Conservation (phyloP, 2,113 vertebrate species). For the Phoxinus phoxinus region DNA sequence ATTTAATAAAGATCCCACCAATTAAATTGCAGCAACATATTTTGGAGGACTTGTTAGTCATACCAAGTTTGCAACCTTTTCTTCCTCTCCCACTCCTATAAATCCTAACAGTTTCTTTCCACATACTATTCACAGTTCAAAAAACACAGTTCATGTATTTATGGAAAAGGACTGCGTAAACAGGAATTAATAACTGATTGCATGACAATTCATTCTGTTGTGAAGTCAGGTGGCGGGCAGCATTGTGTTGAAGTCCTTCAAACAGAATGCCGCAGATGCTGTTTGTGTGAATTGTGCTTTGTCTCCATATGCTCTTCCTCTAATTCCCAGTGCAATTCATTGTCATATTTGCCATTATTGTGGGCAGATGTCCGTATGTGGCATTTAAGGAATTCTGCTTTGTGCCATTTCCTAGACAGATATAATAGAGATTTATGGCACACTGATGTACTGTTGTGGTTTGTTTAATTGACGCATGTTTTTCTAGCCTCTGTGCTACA, state of each 20-base stretch:
- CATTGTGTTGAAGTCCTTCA: slow-evolving; percentile 45
- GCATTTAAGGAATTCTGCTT: slow-evolving; percentile 37
- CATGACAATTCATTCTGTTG: not conserved
- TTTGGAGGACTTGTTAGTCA: not conserved
- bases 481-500: not conserved
- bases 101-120: not conserved
- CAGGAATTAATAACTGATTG: not conserved
- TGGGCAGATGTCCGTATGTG: not conserved
- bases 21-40: slow-evolving; percentile 1
- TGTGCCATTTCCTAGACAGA: not conserved
- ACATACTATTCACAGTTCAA: not conserved
- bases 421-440: not conserved
- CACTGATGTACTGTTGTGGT: slow-evolving; percentile 1
- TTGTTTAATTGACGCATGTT: not conserved
- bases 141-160: slow-evolving; percentile 24
- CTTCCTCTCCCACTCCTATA: not conserved
- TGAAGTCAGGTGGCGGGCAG: slow-evolving; percentile 31
- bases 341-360: slow-evolving; percentile 26
- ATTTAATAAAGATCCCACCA: slow-evolving; percentile 7
- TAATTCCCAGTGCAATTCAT: slow-evolving; percentile 7
- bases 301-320: slow-evolving; percentile 10
- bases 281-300: slow-evolving; percentile 37
- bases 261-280: slow-evolving; percentile 43
- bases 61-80: not conserved
- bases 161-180: not conserved